Base-by-base conservation (phyloP, 2,113 vertebrate species). In the Bufo bufo region DNA sequence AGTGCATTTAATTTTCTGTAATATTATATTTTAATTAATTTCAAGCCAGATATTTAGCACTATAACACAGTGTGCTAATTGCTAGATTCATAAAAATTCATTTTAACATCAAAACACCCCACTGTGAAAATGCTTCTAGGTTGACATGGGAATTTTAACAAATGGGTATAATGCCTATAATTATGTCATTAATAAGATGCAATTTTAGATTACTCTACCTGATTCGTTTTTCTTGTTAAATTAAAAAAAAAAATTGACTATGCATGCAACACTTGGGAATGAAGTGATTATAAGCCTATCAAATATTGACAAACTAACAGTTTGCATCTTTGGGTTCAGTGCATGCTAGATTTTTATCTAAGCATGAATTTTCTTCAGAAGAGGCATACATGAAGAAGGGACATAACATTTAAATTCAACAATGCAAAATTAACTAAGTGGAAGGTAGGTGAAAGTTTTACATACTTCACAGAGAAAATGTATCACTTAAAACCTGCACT, bases 41-140 rank as follows among this genome's bases (percentile, higher is more conserved):
- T 90, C 89, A 91, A 88, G 88, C 61, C 91, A 90, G 91, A 90
- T 91, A 91, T 93, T 93, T 92, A 93, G 92, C 91, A 91, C 87
- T 85, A 90, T 91, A 92, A 91, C 89, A 93, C 89, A 91, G 84
- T 92, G 79, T 89, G 91, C 92, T 93, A 93, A 93, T 92, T 92
- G 92, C 79, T 90, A 91, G 91, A 92, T 91, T 89, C 59, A 33
- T 63, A 89, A 89, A 87, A 90, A 91, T 90, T 91, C 81, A 89
- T 89, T 90, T 86, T 90, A 90, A 90, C 90, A 89, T 90, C 90
- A 90, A 90, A 91, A 91, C 81, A 91, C 89, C 79, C 82, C 89
- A 89, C 87, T 91, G 91, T 66, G 74, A 72, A 84, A 84, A 89
- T 84, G 87, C 87, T 89, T 58, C 58, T 69, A 77, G 82, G 72